Percentiles rank a stretch among this genome's conserved stretches.
phyloP scores from a whole-genome alignment of 2,113 vertebrate genomes.

The Calidris pygmaea region DNA sequence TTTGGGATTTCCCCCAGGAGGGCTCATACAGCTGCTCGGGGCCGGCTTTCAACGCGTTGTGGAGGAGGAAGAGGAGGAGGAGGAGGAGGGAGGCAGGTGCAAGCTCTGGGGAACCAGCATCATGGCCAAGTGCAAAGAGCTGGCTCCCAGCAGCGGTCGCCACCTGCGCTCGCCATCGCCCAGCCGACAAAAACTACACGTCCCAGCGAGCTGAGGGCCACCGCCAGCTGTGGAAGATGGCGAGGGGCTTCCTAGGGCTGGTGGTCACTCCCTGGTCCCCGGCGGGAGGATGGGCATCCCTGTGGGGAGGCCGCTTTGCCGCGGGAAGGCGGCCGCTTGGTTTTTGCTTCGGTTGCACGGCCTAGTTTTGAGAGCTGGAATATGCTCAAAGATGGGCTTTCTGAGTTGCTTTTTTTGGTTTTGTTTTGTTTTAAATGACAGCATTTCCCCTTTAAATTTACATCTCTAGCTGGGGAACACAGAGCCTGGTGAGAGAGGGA shows the following conservation, averaged over 20 bases:
- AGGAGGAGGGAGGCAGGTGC: background rate
- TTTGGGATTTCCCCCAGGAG: background rate
- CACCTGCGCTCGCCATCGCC: background rate
- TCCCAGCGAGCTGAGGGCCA: background rate
- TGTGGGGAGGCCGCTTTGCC: background rate
- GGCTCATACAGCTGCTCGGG: background rate
- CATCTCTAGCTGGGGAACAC: conserved; percentile 62
- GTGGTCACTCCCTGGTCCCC: background rate
- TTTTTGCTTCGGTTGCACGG: conserved; percentile 11
- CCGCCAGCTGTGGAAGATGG: background rate
- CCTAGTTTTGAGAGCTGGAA: conserved; percentile 42
- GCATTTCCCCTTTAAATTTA: conserved; percentile 56
- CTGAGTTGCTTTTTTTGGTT: conserved; percentile 53
- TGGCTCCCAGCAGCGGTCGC: accelerated
- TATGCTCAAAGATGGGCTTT: conserved; percentile 42
- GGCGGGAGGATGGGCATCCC: background rate
- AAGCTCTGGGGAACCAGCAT: background rate
- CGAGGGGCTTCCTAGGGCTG: background rate
- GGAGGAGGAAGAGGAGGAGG: background rate
- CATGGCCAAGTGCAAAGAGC: background rate
- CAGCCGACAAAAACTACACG: background rate
- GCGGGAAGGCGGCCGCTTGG: background rate
- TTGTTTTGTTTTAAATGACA: conserved; percentile 58
- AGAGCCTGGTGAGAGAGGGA: conserved; percentile 61
- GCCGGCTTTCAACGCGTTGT: background rate